Percentiles rank a stretch among this genome's conserved stretches.
Evolutionary conservation across 2,113 vertebrate genomes (phyloP).

Genomic region (Lagenorhynchus albirostris): DNA sequence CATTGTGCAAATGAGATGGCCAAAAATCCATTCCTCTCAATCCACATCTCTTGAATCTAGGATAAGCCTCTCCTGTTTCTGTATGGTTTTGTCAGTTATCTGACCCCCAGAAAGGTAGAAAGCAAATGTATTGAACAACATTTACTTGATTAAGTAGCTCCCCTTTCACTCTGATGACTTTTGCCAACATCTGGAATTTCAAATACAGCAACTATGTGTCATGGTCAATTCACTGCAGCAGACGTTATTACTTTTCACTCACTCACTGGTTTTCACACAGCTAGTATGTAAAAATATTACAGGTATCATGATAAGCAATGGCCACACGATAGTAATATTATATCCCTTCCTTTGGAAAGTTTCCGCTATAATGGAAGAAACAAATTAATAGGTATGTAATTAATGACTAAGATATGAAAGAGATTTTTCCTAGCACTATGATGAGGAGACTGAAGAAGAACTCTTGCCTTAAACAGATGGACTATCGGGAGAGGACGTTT

Average conservation of each 20-base stretch:
- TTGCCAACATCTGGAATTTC: not conserved
- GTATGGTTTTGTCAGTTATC: fast-evolving
- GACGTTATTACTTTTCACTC: fast-evolving
- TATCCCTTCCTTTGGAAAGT: fast-evolving
- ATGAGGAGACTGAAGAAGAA: not conserved
- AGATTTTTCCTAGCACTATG: fast-evolving
- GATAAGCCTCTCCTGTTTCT: not conserved
- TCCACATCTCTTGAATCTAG: too few species aligned
- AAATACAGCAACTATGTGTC: fast-evolving
- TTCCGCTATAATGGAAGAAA: not conserved
- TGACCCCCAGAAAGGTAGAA: not conserved
- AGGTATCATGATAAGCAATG: too few species aligned
- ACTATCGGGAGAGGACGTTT: fast-evolving
- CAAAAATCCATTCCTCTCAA: fast-evolving
- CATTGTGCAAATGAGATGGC: fast-evolving
- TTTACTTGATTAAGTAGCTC: not conserved
- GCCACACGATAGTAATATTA: fast-evolving
- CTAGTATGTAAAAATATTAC: too few species aligned
- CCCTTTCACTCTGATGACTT: not conserved
- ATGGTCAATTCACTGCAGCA: not conserved
- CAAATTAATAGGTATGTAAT: fast-evolving
- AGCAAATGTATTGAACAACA: not conserved
- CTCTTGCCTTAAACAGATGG: not conserved
- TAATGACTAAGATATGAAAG: fast-evolving
- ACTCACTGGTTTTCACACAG: not conserved